Evolutionary conservation across 2,888 invertebrate genomes (phyloP).

Genomic region (Rhingia campestris): DNA sequence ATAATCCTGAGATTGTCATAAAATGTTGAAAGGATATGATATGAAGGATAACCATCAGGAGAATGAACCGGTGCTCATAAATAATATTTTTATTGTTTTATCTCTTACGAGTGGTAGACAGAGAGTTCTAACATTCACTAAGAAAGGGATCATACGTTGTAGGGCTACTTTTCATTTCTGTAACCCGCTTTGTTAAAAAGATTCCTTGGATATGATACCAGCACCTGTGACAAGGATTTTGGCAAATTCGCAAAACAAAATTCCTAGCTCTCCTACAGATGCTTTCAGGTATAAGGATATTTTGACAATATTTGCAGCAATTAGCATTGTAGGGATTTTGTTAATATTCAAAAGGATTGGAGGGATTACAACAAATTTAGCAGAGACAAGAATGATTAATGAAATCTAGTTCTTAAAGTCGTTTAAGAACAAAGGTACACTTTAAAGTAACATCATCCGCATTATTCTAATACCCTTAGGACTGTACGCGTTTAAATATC

Average conservation of each 20-base stretch:
- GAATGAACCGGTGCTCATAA: slow-evolving; percentile 46
- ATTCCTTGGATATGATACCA: slow-evolving; percentile 41
- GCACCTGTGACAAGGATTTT: slow-evolving; percentile 50
- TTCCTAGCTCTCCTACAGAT: not conserved
- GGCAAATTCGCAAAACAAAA: slow-evolving; percentile 54
- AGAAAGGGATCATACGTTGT: slow-evolving; percentile 13
- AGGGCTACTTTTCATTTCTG: slow-evolving; percentile 18
- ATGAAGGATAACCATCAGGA: slow-evolving; percentile 14
- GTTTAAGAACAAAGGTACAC: not conserved
- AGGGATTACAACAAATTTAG: slow-evolving; percentile 54
- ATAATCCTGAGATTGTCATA: slow-evolving; percentile 62
- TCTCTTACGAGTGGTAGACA: not conserved
- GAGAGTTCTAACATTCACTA: slow-evolving; percentile 22
- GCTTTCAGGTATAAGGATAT: slow-evolving; percentile 27
- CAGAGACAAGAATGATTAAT: slow-evolving; percentile 58
- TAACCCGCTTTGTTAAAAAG: slow-evolving; percentile 61
- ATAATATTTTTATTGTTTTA: slow-evolving; percentile 59
- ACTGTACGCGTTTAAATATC: not conserved
- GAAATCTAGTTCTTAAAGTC: slow-evolving; percentile 31
- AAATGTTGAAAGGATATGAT: slow-evolving; percentile 60
- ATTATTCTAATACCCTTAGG: slow-evolving; percentile 20
- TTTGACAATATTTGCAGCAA: slow-evolving; percentile 66
- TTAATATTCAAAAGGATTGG: slow-evolving; percentile 60
- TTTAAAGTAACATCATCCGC: slow-evolving; percentile 10
- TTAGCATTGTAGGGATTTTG: slow-evolving; percentile 61